Evolutionary conservation across 2,888 invertebrate genomes (phyloP).

Genomic region (Lithophane semibrunnea): DNA sequence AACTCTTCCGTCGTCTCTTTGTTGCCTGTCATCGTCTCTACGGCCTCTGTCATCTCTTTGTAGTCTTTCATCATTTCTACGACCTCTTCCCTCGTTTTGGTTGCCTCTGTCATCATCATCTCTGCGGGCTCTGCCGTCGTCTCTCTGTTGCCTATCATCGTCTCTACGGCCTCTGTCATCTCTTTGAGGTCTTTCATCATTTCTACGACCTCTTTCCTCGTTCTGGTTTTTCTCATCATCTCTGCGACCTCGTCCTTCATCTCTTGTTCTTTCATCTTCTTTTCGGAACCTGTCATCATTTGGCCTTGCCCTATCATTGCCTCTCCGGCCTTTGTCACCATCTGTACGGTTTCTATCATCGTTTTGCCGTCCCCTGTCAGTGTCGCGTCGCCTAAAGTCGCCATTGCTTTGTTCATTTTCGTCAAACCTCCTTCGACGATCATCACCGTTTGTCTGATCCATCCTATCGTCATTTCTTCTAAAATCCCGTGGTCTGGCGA

Average conservation of each 20-base stretch:
- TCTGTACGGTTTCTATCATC: conserved; percentile 23
- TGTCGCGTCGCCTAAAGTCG: conserved; percentile 47
- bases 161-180: conserved; percentile 26
- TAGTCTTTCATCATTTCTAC: conserved; percentile 10
- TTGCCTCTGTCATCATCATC: conserved; percentile 34
- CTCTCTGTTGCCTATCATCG: conserved; percentile 35
- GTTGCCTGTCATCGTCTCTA: conserved; percentile 37
- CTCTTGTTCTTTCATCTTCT: conserved; percentile 29
- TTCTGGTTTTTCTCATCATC: conserved; percentile 49
- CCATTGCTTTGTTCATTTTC: conserved; percentile 54
- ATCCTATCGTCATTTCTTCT: conserved; percentile 64
- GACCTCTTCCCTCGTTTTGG: conserved; percentile 5
- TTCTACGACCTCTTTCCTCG: conserved; percentile 32
- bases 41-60: conserved; percentile 18
- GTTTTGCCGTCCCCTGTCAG: conserved; percentile 29
- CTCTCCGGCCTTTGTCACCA: conserved; percentile 29
- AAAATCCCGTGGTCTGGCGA: conserved; percentile 70
- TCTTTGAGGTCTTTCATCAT: conserved; percentile 27
- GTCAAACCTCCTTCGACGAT: conserved; percentile 49
- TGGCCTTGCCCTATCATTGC: conserved; percentile 26
- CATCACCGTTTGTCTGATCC: conserved; percentile 58
- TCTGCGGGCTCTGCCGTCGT: conserved; percentile 32
- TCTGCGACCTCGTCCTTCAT: conserved; percentile 28
- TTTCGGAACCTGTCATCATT: conserved; percentile 36
- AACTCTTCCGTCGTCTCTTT: conserved; percentile 31